phyloP scores from a whole-genome alignment of 1,140 invertebrate species.

The Bicyclus anynana region DNA sequence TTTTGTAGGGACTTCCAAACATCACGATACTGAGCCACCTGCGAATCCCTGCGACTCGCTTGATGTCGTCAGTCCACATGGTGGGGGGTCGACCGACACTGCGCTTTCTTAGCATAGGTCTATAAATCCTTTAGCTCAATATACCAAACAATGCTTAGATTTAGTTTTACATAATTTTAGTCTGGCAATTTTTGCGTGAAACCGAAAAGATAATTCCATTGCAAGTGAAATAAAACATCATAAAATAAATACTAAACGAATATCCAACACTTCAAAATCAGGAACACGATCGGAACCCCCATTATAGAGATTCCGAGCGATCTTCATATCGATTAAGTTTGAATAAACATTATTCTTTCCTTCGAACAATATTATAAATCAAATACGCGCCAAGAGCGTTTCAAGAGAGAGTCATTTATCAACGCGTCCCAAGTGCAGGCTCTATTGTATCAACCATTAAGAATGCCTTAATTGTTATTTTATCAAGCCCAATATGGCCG shows the following conservation, averaged over 20 bases:
- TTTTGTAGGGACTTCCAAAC: too few species aligned
- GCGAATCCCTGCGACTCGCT: too few species aligned
- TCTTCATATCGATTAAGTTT: conserved; percentile 63
- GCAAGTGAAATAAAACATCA: background rate
- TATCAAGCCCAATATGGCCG: conserved; percentile 61
- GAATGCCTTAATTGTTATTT: conserved; percentile 71
- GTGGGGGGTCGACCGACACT: too few species aligned
- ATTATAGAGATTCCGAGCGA: conserved; percentile 35
- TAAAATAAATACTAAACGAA: background rate
- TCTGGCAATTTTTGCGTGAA: too few species aligned
- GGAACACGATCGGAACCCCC: background rate
- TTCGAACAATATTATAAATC: conserved; percentile 72
- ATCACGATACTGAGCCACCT: too few species aligned
- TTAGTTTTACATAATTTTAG: too few species aligned
- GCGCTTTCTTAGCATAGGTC: too few species aligned
- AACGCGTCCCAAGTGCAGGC: conserved; percentile 47
- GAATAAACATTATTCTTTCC: conserved; percentile 63
- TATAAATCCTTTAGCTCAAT: too few species aligned
- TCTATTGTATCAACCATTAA: conserved; percentile 59
- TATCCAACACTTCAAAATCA: background rate
- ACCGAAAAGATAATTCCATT: too few species aligned
- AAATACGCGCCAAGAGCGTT: conserved; percentile 62
- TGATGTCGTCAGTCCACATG: too few species aligned
- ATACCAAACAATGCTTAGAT: too few species aligned
- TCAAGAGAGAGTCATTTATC: conserved; percentile 63